phyloP scores from a whole-genome alignment of 2,888 invertebrate genomes.

The Fragum sueziense region DNA sequence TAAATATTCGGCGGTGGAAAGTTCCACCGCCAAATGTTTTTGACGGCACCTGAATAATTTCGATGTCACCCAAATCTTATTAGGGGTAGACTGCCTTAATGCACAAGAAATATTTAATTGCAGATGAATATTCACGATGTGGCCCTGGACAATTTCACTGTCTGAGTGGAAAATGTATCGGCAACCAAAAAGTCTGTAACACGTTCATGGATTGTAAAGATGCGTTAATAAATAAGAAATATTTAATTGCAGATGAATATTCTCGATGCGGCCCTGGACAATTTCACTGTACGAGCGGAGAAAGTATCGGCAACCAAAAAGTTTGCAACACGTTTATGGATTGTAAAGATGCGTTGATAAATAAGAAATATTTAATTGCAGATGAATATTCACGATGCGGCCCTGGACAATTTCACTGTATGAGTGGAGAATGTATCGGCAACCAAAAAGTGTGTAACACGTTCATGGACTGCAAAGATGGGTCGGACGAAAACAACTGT shows the following conservation, averaged over 20 bases:
- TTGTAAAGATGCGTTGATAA: slow-evolving; percentile 87
- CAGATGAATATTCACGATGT: slow-evolving; percentile 83
- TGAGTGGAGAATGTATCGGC: slow-evolving; percentile 87
- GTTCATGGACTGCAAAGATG: slow-evolving; percentile 90
- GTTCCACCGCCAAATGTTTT: too few species aligned
- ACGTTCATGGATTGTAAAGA: slow-evolving; percentile 92
- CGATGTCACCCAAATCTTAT: too few species aligned
- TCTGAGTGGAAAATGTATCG: slow-evolving; percentile 87
- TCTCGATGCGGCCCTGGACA: slow-evolving; percentile 89
- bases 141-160: slow-evolving; percentile 92
- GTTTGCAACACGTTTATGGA: slow-evolving; percentile 92
- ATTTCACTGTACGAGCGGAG: slow-evolving; percentile 88
- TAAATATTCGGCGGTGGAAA: too few species aligned
- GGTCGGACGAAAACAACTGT: slow-evolving; percentile 78
- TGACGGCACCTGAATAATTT: too few species aligned
- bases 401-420: slow-evolving; percentile 91
- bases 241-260: slow-evolving; percentile 8
- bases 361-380: background rate
- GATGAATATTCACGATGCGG: slow-evolving; percentile 85
- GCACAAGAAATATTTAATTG: too few species aligned
- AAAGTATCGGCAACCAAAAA: slow-evolving; percentile 91
- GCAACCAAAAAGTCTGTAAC: slow-evolving; percentile 91
- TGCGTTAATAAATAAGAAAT: too few species aligned
- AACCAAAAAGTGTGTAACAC: slow-evolving; percentile 92
- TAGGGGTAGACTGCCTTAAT: too few species aligned